Evolutionary conservation across 2,113 vertebrate genomes (phyloP).

Genomic region (Pyrgilauda ruficollis): DNA sequence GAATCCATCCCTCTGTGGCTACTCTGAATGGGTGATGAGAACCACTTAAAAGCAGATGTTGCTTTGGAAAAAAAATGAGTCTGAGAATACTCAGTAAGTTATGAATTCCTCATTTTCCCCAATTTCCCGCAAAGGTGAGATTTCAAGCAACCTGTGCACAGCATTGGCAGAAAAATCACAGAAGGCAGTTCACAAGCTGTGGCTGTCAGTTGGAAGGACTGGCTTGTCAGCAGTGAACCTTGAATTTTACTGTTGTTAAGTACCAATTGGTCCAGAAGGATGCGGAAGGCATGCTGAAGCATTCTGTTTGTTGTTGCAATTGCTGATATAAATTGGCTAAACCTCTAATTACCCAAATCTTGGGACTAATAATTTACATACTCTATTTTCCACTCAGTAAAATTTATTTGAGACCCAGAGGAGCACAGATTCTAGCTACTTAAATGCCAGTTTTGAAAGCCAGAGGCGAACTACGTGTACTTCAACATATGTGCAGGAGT

Average conservation of each 20-base stretch:
- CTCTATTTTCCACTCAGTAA: slow-evolving; percentile 16
- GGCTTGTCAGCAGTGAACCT: neutral
- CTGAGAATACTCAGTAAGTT: neutral
- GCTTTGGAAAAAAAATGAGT: neutral
- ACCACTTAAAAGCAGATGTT: neutral
- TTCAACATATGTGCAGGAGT: neutral
- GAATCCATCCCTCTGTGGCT: neutral
- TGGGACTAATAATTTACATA: neutral
- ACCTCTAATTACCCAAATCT: slow-evolving; percentile 1
- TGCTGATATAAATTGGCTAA: neutral
- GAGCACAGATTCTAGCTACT: neutral
- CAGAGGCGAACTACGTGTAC: slow-evolving; percentile 17
- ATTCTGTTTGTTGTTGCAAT: slow-evolving; percentile 18
- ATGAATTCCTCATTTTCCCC: neutral
- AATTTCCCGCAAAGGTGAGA: neutral
- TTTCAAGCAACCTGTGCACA: neutral
- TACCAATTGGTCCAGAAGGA: neutral
- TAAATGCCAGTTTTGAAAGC: slow-evolving; percentile 36
- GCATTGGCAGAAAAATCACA: neutral
- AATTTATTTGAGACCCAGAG: slow-evolving; percentile 2
- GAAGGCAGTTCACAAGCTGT: neutral
- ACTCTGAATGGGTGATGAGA: neutral
- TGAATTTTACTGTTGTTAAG: neutral
- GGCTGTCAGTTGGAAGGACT: neutral
- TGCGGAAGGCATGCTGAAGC: neutral